These are phyloP conservation scores for Corvus cornix DNA, from an alignment of 2,113 vertebrate species.

Conservation along the genomic window DNA sequence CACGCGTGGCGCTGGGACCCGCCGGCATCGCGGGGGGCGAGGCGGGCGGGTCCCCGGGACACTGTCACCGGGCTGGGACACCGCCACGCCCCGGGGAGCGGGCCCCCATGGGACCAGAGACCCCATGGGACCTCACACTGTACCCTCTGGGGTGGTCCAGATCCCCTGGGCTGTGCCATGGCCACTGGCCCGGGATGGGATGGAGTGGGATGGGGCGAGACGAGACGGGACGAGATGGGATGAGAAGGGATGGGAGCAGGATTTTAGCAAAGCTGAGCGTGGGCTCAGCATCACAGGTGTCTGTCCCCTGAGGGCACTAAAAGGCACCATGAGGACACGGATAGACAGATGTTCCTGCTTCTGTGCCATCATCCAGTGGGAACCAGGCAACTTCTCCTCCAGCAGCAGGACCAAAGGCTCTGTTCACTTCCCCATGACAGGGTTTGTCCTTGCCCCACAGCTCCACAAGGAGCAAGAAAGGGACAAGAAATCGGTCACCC, in stretches of 20 bases:
- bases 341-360: background rate
- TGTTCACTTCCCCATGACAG: fast-evolving
- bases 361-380: background rate
- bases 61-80: background rate
- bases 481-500: background rate
- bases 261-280: background rate
- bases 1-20: background rate
- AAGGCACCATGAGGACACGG: fast-evolving
- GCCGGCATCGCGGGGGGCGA: background rate
- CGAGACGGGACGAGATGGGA: background rate
- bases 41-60: background rate
- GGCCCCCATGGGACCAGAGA: background rate
- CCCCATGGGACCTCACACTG: background rate
- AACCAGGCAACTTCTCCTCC: background rate
- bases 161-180: background rate
- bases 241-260: background rate
- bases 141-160: no score
- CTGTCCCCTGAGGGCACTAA: background rate
- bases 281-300: background rate
- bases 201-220: no score
- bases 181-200: background rate
- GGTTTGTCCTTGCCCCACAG: background rate
- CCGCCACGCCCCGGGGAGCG: background rate
- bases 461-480: background rate
- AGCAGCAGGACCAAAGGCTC: background rate